Percentiles rank a stretch among this genome's conserved stretches.
phyloP scores from a whole-genome alignment of 1,140 invertebrate genomes.

The Ctenoplectra terminalis region DNA sequence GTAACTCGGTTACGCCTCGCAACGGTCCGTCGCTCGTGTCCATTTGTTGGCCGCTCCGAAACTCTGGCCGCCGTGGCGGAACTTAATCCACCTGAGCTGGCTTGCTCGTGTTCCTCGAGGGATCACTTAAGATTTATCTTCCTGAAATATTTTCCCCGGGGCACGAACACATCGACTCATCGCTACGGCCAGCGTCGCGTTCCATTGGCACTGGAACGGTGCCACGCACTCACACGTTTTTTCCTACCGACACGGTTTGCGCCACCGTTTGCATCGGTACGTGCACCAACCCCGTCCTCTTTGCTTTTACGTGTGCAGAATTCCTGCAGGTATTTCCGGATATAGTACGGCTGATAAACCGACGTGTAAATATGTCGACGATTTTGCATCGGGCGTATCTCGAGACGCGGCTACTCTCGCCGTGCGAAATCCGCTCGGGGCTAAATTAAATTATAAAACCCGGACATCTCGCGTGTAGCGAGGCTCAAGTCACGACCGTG shows the following conservation, averaged over 20 bases:
- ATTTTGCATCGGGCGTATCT: no score
- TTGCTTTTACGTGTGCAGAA: slow-evolving; percentile 41
- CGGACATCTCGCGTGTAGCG: not conserved
- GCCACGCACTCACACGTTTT: no score
- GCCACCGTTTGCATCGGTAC: slow-evolving; percentile 9
- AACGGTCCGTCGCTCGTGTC: no score
- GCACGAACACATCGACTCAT: not conserved
- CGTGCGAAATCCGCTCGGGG: no score
- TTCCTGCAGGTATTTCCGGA: slow-evolving; percentile 25
- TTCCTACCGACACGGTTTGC: no score
- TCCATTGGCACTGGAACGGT: not conserved
- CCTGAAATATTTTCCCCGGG: slow-evolving; percentile 59
- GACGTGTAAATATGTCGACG: slow-evolving; percentile 66
- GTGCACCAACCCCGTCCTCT: not conserved
- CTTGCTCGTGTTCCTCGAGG: slow-evolving; percentile 49
- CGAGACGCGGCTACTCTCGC: not conserved
- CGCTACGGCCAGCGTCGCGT: no score
- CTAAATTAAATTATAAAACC: slow-evolving; percentile 37
- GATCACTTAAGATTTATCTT: slow-evolving; percentile 63
- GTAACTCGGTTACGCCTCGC: no score
- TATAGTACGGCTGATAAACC: slow-evolving; percentile 51
- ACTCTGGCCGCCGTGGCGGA: no score
- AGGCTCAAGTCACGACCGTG: not conserved
- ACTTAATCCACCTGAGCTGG: slow-evolving; percentile 65
- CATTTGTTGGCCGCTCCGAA: no score